These are phyloP conservation scores for Catharus ustulatus DNA, from an alignment of 2,797 vertebrate genomes.

Conservation along the genomic window DNA sequence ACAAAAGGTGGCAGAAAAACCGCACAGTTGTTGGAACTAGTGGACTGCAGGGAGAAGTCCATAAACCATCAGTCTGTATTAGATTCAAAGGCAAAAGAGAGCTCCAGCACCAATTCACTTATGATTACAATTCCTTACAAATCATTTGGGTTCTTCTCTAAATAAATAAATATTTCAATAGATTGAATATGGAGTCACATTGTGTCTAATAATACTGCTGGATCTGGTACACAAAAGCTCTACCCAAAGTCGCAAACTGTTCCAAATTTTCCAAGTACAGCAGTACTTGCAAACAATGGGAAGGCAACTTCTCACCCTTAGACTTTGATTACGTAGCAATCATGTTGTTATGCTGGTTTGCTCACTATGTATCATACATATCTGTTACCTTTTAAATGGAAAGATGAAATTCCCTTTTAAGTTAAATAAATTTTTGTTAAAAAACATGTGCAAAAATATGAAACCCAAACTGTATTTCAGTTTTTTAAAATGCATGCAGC, in stretches of 20 bases:
- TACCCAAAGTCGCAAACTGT: neutral
- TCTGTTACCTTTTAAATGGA: slow-evolving; percentile 6
- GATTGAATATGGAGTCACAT: neutral
- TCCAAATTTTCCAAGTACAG: neutral
- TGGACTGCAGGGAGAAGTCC: neutral
- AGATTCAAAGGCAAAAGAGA: neutral
- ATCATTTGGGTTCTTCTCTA: neutral
- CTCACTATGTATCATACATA: neutral
- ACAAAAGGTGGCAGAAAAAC: neutral
- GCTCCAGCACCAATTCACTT: neutral
- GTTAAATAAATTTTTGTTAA: neutral
- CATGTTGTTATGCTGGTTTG: slow-evolving; percentile 13
- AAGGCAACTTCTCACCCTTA: neutral
- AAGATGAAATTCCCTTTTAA: slow-evolving; percentile 14
- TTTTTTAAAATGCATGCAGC: neutral
- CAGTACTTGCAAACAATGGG: neutral
- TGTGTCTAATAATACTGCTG: neutral
- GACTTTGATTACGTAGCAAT: slow-evolving; percentile 39
- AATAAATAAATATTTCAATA: slow-evolving; percentile 26
- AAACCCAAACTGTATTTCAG: slow-evolving; percentile 11
- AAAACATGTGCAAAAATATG: neutral
- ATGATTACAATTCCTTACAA: neutral
- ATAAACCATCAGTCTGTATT: neutral
- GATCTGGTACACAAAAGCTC: neutral
- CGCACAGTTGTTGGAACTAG: neutral